Base-by-base conservation (phyloP, 2,113 vertebrate genomes). In the Phycodurus eques region DNA sequence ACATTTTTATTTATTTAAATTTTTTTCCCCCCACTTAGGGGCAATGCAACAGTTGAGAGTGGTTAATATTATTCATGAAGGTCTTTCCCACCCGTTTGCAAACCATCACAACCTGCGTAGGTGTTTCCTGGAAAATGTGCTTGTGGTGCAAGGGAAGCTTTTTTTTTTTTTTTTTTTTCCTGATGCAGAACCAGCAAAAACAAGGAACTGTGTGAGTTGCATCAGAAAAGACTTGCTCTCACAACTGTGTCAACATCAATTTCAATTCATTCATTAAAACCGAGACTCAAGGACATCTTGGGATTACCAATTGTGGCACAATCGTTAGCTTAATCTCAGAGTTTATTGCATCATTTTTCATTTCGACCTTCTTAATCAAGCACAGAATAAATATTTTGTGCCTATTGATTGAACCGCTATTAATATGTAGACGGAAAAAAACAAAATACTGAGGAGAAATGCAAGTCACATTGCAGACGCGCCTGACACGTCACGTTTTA, bases 121-220 rank as follows among this genome's bases (percentile, higher is more conserved):
- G 89, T 78, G 86, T 88, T 88, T 80, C 77, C 78, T 70, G 75
- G 71, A 76, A 85, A 84, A 83, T 51, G 83, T 86, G 64, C 83
- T 84, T 86, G 81, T 88, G 89, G 81, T 84, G 80, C 87, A 88
- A 83, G 85, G 79, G 84, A 87, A 86, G 79, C 70, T 68, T 84
- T 84, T 71, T 64, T 62, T 80, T 87, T 87, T 73, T 79, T 81
- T 72, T 77, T 62, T 80, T 87, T 87, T n/a, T 85, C 53, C 82
- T 83, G 85, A 76, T 79, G 22, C 72, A 82, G 76, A 77, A 64
- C 63, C 68, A 66, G 62, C 7, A 64, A 79, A 76, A 72, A 66
- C n/a, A 15, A 31, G 13, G 8, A 15, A 14, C 42, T 59, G 70
- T 54, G 22, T 69, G 70, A 81, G 76, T 73, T 68, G 68, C 68